A percentile compares a stretch with the other conserved stretches of the same genome.
phyloP scores from a whole-genome alignment of 2,888 invertebrate species.

The Plemyria rubiginata region DNA sequence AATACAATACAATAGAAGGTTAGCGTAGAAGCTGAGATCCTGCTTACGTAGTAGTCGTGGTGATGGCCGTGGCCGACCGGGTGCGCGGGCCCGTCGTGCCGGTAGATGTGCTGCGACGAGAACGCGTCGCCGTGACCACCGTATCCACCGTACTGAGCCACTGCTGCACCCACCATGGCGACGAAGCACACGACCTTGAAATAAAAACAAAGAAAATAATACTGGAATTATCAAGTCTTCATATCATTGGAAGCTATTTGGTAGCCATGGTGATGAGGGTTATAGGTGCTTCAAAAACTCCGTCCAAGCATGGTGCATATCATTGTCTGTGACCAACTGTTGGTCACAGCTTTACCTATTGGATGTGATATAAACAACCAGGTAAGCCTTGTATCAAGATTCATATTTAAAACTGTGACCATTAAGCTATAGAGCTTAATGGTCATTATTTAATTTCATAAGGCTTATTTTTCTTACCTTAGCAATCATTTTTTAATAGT shows the following conservation, averaged over 20 bases:
- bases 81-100: constrained; percentile 51
- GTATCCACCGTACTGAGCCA: constrained; percentile 44
- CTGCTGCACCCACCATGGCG: constrained; percentile 35
- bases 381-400: no score
- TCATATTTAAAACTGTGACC: no score
- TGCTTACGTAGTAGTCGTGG: constrained; percentile 43
- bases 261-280: no score
- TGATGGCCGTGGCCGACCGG: constrained; percentile 41
- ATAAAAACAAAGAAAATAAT: background rate
- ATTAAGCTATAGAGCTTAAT: no score
- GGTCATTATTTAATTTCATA: no score
- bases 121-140: constrained; percentile 45
- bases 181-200: constrained; percentile 35
- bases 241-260: no score
- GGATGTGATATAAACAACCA: no score
- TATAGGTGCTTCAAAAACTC: no score
- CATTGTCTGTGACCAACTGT: no score
- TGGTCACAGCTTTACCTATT: no score
- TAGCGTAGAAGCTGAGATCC: background rate
- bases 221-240: no score
- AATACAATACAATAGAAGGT: background rate
- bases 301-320: no score
- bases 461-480: constrained; percentile 29
- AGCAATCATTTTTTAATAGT: constrained; percentile 34
- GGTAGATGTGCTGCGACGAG: constrained; percentile 52